Conservation (phyloP, 2,113 vertebrate genomes). For the Melanostigma gelatinosum region DNA sequence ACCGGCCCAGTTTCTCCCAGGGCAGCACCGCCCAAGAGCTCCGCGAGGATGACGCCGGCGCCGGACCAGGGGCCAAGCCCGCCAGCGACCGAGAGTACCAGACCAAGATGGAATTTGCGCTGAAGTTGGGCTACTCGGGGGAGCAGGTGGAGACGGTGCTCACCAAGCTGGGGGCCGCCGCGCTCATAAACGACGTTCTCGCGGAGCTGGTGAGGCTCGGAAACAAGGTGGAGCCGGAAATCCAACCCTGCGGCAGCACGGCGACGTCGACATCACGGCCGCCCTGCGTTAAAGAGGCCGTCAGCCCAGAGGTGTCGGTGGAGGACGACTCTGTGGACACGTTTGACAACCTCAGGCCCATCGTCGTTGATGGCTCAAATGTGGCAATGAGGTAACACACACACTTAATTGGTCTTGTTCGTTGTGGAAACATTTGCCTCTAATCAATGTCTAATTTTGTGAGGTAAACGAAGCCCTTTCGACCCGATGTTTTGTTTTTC, state of each 20-base stretch:
- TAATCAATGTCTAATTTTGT: background rate
- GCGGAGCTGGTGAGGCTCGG: conserved; percentile 96
- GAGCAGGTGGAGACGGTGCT: conserved; percentile 96
- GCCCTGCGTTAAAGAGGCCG: conserved; percentile 86
- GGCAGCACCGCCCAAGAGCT: conserved; percentile 90
- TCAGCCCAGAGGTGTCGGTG: conserved; percentile 91
- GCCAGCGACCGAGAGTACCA: conserved; percentile 91
- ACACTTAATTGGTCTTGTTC: background rate
- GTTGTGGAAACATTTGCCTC: conserved; percentile 10
- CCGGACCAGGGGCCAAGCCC: conserved; percentile 51
- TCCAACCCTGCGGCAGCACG: conserved; percentile 78
- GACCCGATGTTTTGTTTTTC: conserved; percentile 70
- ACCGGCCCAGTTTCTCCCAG: conserved; percentile 96
- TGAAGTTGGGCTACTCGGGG: conserved; percentile 95
- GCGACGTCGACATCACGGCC: conserved; percentile 78
- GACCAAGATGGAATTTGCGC: conserved; percentile 96
- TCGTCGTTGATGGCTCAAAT: conserved; percentile 97
- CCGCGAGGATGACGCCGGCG: conserved; percentile 82
- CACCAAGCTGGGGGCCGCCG: conserved; percentile 92
- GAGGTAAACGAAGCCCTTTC: conserved; percentile 13
- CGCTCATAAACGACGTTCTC: conserved; percentile 95
- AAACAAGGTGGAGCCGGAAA: conserved; percentile 92
- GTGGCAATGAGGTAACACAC: conserved; percentile 94
- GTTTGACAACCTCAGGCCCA: conserved; percentile 92
- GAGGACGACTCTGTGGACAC: conserved; percentile 92